Evolutionary conservation across 2,113 vertebrate genomes (phyloP).

Genomic region (Siniperca knerii): DNA sequence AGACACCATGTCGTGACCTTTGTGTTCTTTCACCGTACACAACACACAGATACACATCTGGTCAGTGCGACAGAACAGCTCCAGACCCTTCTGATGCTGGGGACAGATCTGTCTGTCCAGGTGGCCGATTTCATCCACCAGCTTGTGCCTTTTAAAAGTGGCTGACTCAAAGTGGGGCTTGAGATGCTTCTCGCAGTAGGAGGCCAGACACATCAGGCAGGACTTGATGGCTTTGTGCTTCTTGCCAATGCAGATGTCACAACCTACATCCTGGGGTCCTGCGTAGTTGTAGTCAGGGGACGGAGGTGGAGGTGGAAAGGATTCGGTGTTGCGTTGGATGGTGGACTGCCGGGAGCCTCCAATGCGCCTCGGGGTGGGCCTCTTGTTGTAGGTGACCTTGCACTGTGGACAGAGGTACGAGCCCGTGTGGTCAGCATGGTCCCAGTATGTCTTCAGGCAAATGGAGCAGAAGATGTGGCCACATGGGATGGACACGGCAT

Average conservation of each 20-base stretch:
- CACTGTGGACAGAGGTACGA: conserved; percentile 83
- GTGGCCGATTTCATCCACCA: conserved; percentile 85
- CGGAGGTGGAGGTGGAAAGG: conserved; percentile 81
- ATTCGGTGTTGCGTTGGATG: conserved; percentile 63
- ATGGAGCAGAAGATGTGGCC: conserved; percentile 84
- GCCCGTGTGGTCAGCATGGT: conserved; percentile 82
- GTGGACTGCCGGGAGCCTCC: conserved; percentile 68
- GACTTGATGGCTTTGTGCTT: conserved; percentile 88
- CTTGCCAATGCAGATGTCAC: conserved; percentile 88
- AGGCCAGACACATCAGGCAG: conserved; percentile 94
- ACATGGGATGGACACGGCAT: conserved; percentile 85
- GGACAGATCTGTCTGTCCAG: conserved; percentile 84
- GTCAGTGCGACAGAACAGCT: conserved; percentile 85
- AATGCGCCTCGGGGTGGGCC: conserved; percentile 80
- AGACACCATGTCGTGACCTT: conserved; percentile 87
- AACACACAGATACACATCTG: conserved; percentile 83
- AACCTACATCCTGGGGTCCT: conserved; percentile 80
- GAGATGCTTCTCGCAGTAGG: conserved; percentile 91
- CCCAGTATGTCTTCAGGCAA: conserved; percentile 88
- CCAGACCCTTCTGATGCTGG: conserved; percentile 87
- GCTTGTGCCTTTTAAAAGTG: conserved; percentile 92
- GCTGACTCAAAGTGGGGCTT: conserved; percentile 90
- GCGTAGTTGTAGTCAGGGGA: conserved; percentile 87
- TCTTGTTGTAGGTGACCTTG: conserved; percentile 84
- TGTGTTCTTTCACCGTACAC: conserved; percentile 88